Base-by-base conservation (phyloP, 2,797 vertebrate genomes). In the Myripristis murdjan region DNA sequence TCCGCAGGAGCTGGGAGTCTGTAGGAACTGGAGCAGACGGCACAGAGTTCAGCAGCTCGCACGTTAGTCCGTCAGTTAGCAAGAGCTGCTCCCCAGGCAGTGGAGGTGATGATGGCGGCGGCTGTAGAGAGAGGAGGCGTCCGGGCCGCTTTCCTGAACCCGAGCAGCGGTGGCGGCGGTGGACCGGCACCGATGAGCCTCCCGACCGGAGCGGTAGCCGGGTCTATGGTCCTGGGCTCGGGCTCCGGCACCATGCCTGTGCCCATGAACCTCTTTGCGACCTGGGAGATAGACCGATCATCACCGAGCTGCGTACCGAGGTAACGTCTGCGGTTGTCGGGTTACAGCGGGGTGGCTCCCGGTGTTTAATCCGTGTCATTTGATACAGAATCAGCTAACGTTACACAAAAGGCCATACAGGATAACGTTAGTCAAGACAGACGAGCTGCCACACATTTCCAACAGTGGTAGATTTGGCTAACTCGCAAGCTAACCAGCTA, bases 271-370 rank as follows among this genome's bases (percentile, higher is more conserved):
- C 94, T 95, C 74, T 95, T 95, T 22, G 94, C 94, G 41, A 95
- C 94, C 69, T 95, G 94, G 94, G 94, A 95, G 88, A 91, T 95
- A 75, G 94, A 95, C 84, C 92, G 94, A 60, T 95, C 94, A 39
- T 95, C 93, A 74, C 94, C 94, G 2, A 95, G 93, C 93, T 95
- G 94, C 80, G 94, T 95, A 11, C 94, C 94, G 43, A 94, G 94
- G 94, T 95, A 92, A 88, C 46, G 33, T 59, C 24, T 52, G 70
- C 64, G 53, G n/a, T 3, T n/a, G 24, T 62, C 52, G 22, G 51
- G 77, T 55, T 65, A n/a, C n/a, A 2, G 26, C 47, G 26, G 43
- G 1, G 44, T 26, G 44, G 20, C 22, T 12, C 53, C 33, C 41
- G 55, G 0, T 66, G 68, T 85, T 65, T 64, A 47, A 70, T n/a